These are phyloP conservation scores for Brachyopa scutellaris DNA, from an alignment of 2,888 invertebrate species.

Conservation along the genomic window DNA sequence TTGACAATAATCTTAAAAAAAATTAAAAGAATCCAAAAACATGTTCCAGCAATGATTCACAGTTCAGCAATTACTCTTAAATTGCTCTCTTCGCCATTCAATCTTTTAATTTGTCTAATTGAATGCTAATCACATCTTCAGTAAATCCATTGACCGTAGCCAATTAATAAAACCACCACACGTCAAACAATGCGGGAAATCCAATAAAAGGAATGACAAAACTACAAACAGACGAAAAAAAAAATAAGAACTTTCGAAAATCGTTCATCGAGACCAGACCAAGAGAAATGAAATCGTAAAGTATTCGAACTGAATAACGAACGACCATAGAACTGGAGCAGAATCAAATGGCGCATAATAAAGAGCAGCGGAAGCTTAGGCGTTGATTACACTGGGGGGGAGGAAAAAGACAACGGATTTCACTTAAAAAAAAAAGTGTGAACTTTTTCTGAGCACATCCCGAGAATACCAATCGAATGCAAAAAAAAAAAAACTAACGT, in stretches of 20 bases:
- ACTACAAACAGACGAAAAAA: too few species aligned
- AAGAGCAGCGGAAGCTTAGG: constrained; percentile 1
- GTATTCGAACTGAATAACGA: constrained; percentile 23
- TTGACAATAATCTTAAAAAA: too few species aligned
- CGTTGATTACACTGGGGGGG: constrained; percentile 13
- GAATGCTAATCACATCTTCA: constrained; percentile 51
- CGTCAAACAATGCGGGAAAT: constrained; percentile 37
- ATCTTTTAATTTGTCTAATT: constrained; percentile 30
- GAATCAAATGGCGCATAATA: constrained; percentile 54
- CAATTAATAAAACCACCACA: constrained; percentile 42
- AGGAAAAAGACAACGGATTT: too few species aligned
- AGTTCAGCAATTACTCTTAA: not conserved
- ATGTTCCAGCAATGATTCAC: not conserved
- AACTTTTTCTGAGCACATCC: constrained; percentile 1
- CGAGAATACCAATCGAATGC: constrained; percentile 38
- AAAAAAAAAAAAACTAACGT: not conserved
- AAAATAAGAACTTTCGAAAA: constrained; percentile 22
- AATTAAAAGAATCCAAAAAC: too few species aligned
- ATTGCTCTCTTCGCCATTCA: not conserved
- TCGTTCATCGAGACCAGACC: constrained; percentile 1
- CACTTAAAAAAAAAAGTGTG: not conserved
- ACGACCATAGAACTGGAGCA: constrained; percentile 42
- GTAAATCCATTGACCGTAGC: constrained; percentile 28
- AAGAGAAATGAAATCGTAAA: constrained; percentile 3
- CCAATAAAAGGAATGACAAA: not conserved